Evolutionary conservation across 1,140 invertebrate genomes (phyloP), one percentile per base, ranked within the genome.

Genomic region (Drosophila ambigua): DNA sequence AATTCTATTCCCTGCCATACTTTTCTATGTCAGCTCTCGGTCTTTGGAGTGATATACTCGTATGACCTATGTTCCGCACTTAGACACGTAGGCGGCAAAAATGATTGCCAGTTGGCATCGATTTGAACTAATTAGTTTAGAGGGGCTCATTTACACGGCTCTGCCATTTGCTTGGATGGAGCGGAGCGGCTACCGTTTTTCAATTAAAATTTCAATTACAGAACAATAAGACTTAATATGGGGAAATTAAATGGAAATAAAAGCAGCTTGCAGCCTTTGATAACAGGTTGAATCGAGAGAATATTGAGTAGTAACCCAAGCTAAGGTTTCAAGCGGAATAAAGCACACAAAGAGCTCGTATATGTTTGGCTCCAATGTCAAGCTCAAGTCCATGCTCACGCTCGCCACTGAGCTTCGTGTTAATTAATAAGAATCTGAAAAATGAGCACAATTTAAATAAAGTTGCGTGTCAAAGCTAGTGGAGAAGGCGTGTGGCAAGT

Each of bases 361-460:
- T 31, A 57, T 28, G 55, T 62, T 28, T 31, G 44, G 55, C 11
- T 28, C 62, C 74, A 77, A 71, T 77, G 73, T 77, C 74, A 77
- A 77, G 64, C 46, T 61, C 57, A 77, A 67, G 58, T 55, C 45
- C 51, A 44, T 23, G 55, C 66, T 39, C 35, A 39, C 1, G 11
- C 35, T 39, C 35, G 35, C 4, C 5, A 13, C 35, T 39, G 35
- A 39, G 35, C 35, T 69, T 57, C 8, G 49, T 72, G 72, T 85
- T 72, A 83, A 85, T 81, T 85, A 62, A 87, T 75, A 81, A 49
- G 77, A 74, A 84, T 79, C 80, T 79, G 51, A 83, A 61, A 71
- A 78, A 71, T 63, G 55, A 61, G 51, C 49, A 58, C 68, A 74
- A 80, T 80, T 79, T 81, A 75, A 78, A 77, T 74, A 66, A 72